Evolutionary conservation across 2,888 invertebrate species (phyloP), one percentile per base, ranked within the genome.

Genomic region (Troglohyphantes excavatus): DNA sequence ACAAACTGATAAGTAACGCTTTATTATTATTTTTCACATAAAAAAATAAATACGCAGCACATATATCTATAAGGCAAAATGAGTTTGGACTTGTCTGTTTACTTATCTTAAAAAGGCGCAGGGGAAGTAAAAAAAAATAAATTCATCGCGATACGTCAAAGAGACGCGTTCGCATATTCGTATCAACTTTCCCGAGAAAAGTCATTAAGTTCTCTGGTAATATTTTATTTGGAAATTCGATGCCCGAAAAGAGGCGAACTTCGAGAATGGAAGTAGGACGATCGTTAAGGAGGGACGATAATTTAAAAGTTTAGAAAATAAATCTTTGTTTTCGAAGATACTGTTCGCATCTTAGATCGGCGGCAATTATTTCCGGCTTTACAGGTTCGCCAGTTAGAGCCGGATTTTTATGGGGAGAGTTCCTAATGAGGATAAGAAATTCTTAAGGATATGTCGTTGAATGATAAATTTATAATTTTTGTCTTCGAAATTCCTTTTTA

Each of bases 221-320:
- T 53, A 53, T 53, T 53, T 53, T 53, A 53, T 53, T 53, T 53
- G 17, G 53, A 53, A 53, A 53, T 53, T 53, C 53, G 53, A 53
- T 53, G 53, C 53, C n/a, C n/a, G 53, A n/a, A 53, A 39, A 53
- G 53, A 53, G 53, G 13, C 9, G n/a, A 53, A 53, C n/a, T 53
- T 53, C n/a, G 5, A 53, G n/a, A 53, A 17, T 13, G 53, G 53
- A 53, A 53, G 53, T 53, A 53, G 53, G 13, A 17, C 13, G 53
- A 53, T 53, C 53, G 53, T 53, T 53, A 53, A n/a, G n/a, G 53
- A 17, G 17, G n/a, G 53, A n/a, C 53, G 53, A 53, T 53, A 53
- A 53, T 53, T 53, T 53, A 53, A 53, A 53, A 53, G 53, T 53
- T 53, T 53, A 53, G 53, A 53, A 53, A 53, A 53, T 53, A 53